These are phyloP conservation scores for Melangyna quadrimaculata DNA, from an alignment of 2,888 invertebrate species.

Conservation along the genomic window DNA sequence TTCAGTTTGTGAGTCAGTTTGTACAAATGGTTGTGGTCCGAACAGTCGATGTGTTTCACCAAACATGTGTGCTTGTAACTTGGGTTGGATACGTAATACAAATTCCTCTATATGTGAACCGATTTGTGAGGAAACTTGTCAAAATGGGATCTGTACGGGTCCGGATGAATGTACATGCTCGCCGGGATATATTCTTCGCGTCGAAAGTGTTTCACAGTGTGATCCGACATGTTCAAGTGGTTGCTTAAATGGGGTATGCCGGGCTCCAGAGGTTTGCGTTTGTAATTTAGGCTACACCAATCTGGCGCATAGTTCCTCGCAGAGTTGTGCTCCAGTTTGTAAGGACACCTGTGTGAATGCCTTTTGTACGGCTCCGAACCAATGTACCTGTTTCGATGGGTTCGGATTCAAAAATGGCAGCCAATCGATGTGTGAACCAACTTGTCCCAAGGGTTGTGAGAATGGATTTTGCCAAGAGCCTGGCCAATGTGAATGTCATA, in stretches of 20 bases:
- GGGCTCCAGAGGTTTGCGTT: constrained; percentile 82
- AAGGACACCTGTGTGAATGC: constrained; percentile 82
- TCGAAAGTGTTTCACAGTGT: constrained; percentile 74
- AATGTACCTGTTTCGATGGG: constrained; percentile 77
- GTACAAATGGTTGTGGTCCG: constrained; percentile 77
- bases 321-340: constrained; percentile 82
- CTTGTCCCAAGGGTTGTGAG: constrained; percentile 77
- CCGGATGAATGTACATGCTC: constrained; percentile 82
- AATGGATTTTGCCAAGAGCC: constrained; percentile 80
- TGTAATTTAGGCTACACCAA: constrained; percentile 76
- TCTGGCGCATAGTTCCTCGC: constrained; percentile 68
- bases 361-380: constrained; percentile 80
- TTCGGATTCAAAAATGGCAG: constrained; percentile 76
- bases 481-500: constrained; percentile 77
- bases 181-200: constrained; percentile 76
- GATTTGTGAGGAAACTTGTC: constrained; percentile 75
- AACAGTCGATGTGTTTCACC: constrained; percentile 83
- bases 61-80: constrained; percentile 83
- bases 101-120: constrained; percentile 75
- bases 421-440: constrained; percentile 77
- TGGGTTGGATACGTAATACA: constrained; percentile 79
- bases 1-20: constrained; percentile 78
- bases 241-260: constrained; percentile 76
- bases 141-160: constrained; percentile 79
- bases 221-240: constrained; percentile 77